Conservation (phyloP, 2,113 vertebrate species). For the Etheostoma spectabile region DNA sequence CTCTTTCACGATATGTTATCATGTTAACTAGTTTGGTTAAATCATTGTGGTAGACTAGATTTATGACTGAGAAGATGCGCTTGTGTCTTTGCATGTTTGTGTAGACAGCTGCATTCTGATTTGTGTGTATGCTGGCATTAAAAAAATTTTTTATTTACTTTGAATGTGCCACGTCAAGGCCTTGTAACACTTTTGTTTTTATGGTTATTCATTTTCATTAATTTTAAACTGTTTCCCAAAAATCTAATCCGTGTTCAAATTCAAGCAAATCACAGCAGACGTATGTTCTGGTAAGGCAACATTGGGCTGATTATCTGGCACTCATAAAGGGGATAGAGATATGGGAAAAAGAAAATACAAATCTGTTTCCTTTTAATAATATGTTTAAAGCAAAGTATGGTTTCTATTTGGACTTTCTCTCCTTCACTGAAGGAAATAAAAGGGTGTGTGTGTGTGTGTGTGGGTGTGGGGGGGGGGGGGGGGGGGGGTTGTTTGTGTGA, state of each 20-base stretch:
- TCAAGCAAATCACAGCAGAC: slow-evolving; percentile 30
- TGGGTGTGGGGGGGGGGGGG: too few relatives aligned
- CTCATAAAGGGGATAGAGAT: slow-evolving; percentile 33
- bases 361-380: neutral
- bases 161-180: slow-evolving; percentile 10
- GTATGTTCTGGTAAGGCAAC: slow-evolving; percentile 26
- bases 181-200: slow-evolving; percentile 32
- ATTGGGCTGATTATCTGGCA: slow-evolving; percentile 20
- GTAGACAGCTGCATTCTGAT: slow-evolving; percentile 34
- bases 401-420: slow-evolving; percentile 37
- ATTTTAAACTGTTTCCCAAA: slow-evolving; percentile 56
- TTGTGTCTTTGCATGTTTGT: slow-evolving; percentile 41
- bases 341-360: neutral
- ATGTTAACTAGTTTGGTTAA: slow-evolving; percentile 91
- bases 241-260: slow-evolving; percentile 13
- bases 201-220: slow-evolving; percentile 27
- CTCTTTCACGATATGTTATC: slow-evolving; percentile 94
- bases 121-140: slow-evolving; percentile 24
- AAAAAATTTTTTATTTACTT: slow-evolving; percentile 50
- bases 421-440: slow-evolving; percentile 11
- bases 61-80: slow-evolving; percentile 85
- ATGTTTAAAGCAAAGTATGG: slow-evolving; percentile 31
- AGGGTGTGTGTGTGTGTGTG: too few relatives aligned
- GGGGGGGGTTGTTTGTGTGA: slow-evolving; percentile 34
- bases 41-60: slow-evolving; percentile 92